phyloP scores from a whole-genome alignment of 2,888 invertebrate species.

The Anodontia alba region DNA sequence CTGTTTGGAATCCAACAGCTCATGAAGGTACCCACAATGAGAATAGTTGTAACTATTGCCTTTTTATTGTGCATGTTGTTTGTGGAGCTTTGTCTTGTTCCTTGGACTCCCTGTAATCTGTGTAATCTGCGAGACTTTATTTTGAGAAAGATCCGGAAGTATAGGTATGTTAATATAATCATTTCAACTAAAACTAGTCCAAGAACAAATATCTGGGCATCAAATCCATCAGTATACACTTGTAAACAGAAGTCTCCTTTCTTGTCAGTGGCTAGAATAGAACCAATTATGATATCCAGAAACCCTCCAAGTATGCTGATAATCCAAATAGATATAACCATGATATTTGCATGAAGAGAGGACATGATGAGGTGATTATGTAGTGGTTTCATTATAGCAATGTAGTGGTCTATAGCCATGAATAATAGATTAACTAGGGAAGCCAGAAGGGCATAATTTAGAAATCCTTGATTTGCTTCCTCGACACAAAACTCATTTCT shows the following conservation, averaged over 20 bases:
- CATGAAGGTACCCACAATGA: constrained; percentile 76
- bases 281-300: constrained; percentile 51
- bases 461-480: constrained; percentile 55
- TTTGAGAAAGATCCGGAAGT: constrained; percentile 70
- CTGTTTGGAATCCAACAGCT: constrained; percentile 76
- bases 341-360: constrained; percentile 53
- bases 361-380: constrained; percentile 66
- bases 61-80: constrained; percentile 69
- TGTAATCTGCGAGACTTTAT: constrained; percentile 47
- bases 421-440: constrained; percentile 72
- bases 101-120: no score
- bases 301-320: constrained; percentile 66
- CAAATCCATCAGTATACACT: constrained; percentile 65
- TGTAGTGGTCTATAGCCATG: constrained; percentile 77
- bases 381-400: constrained; percentile 74
- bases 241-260: constrained; percentile 63
- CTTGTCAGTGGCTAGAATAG: constrained; percentile 12
- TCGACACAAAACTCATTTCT: neutral
- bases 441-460: constrained; percentile 71
- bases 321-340: constrained; percentile 72
- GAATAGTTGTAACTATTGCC: constrained; percentile 74
- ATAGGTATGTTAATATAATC: constrained; percentile 70
- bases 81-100: constrained; percentile 25
- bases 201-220: constrained; percentile 72
- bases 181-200: constrained; percentile 69